These are phyloP conservation scores for Rynchops niger DNA, from an alignment of 2,113 vertebrate genomes.

Conservation along the genomic window DNA sequence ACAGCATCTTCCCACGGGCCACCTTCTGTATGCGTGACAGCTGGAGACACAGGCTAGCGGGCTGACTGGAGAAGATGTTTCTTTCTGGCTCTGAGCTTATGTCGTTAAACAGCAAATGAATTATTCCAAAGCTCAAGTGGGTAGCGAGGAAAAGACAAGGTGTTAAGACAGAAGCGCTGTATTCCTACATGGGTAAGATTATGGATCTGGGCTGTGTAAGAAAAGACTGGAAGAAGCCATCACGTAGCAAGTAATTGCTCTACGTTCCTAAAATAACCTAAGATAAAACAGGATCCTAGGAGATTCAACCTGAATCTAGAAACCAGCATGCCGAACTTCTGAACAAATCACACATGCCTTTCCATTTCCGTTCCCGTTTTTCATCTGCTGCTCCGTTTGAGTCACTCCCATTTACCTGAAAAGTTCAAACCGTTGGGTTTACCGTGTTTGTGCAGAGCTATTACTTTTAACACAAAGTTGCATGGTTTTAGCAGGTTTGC, in stretches of 20 bases:
- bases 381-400: neutral
- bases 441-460: neutral
- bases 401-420: neutral
- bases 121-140: neutral
- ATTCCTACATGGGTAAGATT: neutral
- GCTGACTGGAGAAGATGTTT: neutral
- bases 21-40: neutral
- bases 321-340: neutral
- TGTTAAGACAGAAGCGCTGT: neutral
- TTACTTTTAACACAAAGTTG: neutral
- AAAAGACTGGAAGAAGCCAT: neutral
- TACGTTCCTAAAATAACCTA: neutral
- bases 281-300: neutral
- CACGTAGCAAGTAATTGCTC: neutral
- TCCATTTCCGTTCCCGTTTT: neutral
- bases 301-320: neutral
- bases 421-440: accelerated
- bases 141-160: neutral
- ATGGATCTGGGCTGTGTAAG: neutral
- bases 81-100: neutral
- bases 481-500: neutral
- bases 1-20: neutral
- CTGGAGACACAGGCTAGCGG: neutral
- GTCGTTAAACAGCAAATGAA: neutral
- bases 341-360: neutral